A percentile compares a stretch with the other conserved stretches of the same genome.
These are phyloP conservation scores for Ceyx melanurus DNA, from an alignment of 2,113 vertebrate species.

Conservation along the genomic window DNA sequence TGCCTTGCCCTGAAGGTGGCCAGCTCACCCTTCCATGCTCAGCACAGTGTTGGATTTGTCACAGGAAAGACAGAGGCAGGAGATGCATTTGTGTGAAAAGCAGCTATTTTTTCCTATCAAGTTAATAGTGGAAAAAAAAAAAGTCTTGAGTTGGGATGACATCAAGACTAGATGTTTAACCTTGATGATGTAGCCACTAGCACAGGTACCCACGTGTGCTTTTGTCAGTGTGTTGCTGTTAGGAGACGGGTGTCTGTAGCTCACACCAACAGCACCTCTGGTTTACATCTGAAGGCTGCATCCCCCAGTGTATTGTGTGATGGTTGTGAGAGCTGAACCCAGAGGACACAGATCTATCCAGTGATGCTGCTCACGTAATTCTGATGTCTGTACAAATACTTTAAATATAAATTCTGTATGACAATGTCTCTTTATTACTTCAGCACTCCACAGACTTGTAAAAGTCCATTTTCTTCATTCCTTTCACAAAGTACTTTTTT, in stretches of 20 bases:
- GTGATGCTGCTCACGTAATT: background rate
- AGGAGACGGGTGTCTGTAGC: background rate
- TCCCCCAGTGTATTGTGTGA: background rate
- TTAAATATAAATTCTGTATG: background rate
- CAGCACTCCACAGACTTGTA: background rate
- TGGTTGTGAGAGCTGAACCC: background rate
- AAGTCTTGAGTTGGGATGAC: background rate
- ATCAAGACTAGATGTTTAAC: background rate
- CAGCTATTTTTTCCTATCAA: background rate
- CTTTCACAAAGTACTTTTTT: background rate
- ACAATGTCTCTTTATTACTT: background rate
- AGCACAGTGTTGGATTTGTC: background rate
- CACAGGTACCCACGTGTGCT: background rate
- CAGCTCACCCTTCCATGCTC: background rate
- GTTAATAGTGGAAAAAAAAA: background rate
- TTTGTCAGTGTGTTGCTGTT: background rate
- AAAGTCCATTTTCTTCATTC: background rate
- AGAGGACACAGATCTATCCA: background rate
- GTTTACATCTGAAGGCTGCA: background rate
- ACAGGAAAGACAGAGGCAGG: background rate
- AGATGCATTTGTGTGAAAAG: background rate
- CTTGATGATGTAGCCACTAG: background rate
- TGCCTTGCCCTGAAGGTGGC: background rate
- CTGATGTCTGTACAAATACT: background rate
- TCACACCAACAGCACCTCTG: background rate